Base-by-base conservation (phyloP, 2,113 vertebrate genomes). In the Silurus glanis region DNA sequence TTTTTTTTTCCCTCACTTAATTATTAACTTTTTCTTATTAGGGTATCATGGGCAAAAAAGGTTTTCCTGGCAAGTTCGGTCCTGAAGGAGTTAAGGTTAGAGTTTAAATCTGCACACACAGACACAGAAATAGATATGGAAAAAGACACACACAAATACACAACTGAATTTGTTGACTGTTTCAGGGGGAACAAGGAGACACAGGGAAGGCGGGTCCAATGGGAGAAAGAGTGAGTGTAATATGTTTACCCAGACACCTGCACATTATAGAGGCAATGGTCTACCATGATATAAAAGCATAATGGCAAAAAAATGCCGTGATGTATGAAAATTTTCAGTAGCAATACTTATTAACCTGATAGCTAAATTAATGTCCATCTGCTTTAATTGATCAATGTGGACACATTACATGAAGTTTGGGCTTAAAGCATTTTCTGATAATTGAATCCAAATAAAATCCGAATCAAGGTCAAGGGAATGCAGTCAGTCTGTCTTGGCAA, bases 1-100 rank as follows among this genome's bases (percentile, higher is more conserved):
- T 45, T 75, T 23, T 10, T 75, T 1, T 51, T 75, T 4, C n/a
- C n/a, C n/a, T 51, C 47, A n/a, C 10, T 23, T 16, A 12, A n/a
- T 53, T n/a, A 6, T 53, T 78, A 17, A 16, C 5, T 55, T 45
- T 75, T 61, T 75, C 37, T 83, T 84, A 6, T 67, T 91, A 99
- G 98, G 98, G 98, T 80, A 94, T 93, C 78, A 92, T 95, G 72
- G 97, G 98, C 82, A 93, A 95, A 89, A 96, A 96, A 89, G 98
- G 98, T 64, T 97, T 98, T 93, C 94, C 95, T 3, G 98, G 98
- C 83, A 96, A 93, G 81, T 91, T 95, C 4, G 98, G 98, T 79
- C 93, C 93, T 0, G 96, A 97, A 3, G 98, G 97, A 89, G 55
- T 91, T 13, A 99, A 98, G 97, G 98, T 99, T 88, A 96, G 82